Evolutionary conservation across 1,140 invertebrate genomes (phyloP).

Genomic region (Zaprionus kolodkinae): DNA sequence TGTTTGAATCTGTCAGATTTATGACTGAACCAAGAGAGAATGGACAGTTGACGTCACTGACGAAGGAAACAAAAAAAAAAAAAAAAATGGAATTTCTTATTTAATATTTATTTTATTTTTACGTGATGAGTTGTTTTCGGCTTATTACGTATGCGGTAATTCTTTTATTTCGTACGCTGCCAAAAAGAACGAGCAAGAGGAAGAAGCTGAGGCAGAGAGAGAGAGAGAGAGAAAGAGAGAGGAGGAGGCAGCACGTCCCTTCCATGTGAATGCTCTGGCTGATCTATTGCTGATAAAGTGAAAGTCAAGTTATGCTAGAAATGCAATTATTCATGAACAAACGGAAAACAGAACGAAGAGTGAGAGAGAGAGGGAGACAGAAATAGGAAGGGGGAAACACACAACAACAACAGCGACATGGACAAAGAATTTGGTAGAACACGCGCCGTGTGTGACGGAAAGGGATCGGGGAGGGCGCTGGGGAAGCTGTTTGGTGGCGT

Average conservation of each 20-base stretch:
- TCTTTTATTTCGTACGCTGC: constrained; percentile 44
- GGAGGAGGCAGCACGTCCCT: constrained; percentile 20
- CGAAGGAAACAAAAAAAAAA: too few species aligned
- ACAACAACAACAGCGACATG: neutral
- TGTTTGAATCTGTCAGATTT: constrained; percentile 61
- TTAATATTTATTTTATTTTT: constrained; percentile 70
- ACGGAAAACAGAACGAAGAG: neutral
- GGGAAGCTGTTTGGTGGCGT: constrained; percentile 32
- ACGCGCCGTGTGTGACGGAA: constrained; percentile 35
- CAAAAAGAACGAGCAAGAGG: constrained; percentile 18
- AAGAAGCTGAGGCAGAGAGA: constrained; percentile 4
- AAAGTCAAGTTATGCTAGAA: constrained; percentile 80
- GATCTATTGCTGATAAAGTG: constrained; percentile 78
- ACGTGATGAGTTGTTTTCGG: constrained; percentile 51
- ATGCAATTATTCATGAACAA: constrained; percentile 75
- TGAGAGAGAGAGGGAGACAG: constrained; percentile 27
- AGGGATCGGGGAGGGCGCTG: neutral
- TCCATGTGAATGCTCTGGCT: constrained; percentile 41
- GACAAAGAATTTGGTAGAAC: constrained; percentile 31
- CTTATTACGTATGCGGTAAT: constrained; percentile 69
- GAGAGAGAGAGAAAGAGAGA: neutral
- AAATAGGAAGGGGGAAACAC: neutral
- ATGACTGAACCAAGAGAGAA: constrained; percentile 72
- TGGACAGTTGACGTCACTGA: constrained; percentile 76
- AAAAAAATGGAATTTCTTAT: constrained; percentile 73